Evolutionary conservation across 1,140 invertebrate species (phyloP).

Genomic region (Marisa cornuarietis): DNA sequence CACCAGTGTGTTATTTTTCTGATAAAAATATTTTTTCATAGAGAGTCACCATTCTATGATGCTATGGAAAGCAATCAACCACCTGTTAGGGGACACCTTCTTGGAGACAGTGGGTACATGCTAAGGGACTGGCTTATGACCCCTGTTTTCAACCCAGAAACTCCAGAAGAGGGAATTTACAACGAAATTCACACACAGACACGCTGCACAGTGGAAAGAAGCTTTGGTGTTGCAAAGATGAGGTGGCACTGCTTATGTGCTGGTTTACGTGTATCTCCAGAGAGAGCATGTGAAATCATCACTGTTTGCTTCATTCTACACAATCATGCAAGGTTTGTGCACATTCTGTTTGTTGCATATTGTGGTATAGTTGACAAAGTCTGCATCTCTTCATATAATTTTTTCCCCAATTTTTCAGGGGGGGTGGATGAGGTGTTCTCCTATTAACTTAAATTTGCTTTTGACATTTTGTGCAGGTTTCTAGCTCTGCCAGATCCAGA

Average conservation of each 20-base stretch:
- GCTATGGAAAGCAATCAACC: constrained; percentile 19
- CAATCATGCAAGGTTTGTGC: too few species aligned
- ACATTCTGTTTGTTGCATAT: too few species aligned
- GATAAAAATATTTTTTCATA: too few species aligned
- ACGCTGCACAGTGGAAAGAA: constrained; percentile 18
- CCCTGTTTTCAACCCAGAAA: constrained; percentile 1
- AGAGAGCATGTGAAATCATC: constrained; percentile 9
- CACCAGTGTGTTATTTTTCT: too few species aligned
- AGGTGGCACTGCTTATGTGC: constrained; percentile 15
- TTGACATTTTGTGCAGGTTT: too few species aligned
- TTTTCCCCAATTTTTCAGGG: too few species aligned
- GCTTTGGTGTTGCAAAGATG: constrained; percentile 11
- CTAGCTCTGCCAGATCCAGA: too few species aligned
- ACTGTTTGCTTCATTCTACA: not conserved
- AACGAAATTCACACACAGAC: constrained; percentile 10
- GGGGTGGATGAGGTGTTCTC: too few species aligned
- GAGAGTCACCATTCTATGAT: constrained; percentile 68
- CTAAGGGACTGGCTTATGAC: constrained; percentile 17
- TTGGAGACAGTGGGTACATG: constrained; percentile 24
- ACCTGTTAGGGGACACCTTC: constrained; percentile 9
- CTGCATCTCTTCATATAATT: too few species aligned
- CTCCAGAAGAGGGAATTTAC: constrained; percentile 11
- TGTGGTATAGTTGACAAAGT: too few species aligned
- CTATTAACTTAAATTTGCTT: too few species aligned
- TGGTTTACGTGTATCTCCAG: not conserved